Conservation (phyloP, 2,888 invertebrate species). For the Sminthurinus aureus region DNA sequence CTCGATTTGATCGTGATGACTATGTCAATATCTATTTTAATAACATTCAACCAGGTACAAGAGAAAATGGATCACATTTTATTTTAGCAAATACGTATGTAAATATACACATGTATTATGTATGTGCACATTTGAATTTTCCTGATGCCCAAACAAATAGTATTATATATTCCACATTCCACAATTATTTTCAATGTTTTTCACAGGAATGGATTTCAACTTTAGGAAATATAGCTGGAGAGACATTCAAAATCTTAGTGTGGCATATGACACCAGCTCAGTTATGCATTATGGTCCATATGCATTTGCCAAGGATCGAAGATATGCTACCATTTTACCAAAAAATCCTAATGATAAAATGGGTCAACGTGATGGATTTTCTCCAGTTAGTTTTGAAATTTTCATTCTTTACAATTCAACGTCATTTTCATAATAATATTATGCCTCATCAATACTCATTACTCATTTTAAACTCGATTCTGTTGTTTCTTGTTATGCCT, state of each 20-base stretch:
- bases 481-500: no score
- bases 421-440: neutral
- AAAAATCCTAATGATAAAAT: slow-evolving; percentile 60
- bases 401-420: slow-evolving; percentile 14
- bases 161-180: neutral
- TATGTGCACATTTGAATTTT: no score
- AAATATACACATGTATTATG: no score
- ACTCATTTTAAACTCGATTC: no score
- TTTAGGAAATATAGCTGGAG: slow-evolving; percentile 62
- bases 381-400: slow-evolving; percentile 58
- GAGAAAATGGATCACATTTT: no score
- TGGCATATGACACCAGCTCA: slow-evolving; percentile 61
- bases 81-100: neutral
- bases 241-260: slow-evolving; percentile 61
- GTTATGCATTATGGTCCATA: slow-evolving; percentile 64
- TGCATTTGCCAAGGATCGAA: slow-evolving; percentile 62
- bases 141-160: neutral
- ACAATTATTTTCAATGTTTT: slow-evolving; percentile 4
- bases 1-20: slow-evolving; percentile 64
- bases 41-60: slow-evolving; percentile 60
- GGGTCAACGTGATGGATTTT: slow-evolving; percentile 62
- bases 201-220: slow-evolving; percentile 61
- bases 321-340: slow-evolving; percentile 62
- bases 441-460: no score
- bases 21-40: slow-evolving; percentile 62